Evolutionary conservation across 1,140 invertebrate genomes (phyloP).

Genomic region (Trichonephila clavipes): DNA sequence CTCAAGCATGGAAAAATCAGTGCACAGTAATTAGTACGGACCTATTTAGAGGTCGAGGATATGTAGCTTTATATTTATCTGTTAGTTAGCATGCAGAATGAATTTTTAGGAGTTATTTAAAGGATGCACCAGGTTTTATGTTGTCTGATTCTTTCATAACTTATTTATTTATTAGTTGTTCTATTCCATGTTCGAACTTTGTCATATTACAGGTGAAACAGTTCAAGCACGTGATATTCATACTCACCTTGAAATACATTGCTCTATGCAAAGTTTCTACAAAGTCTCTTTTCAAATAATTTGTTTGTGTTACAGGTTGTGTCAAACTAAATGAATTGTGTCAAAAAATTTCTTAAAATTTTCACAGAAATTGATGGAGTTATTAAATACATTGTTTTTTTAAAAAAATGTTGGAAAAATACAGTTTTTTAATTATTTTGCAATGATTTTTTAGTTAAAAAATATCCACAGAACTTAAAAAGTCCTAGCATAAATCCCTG

Average conservation of each 20-base stretch:
- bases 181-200: background rate
- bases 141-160: background rate
- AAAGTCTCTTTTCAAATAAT: background rate
- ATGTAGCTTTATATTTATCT: slow-evolving; percentile 6
- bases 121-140: background rate
- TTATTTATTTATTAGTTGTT: background rate
- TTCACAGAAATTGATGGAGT: too few species aligned
- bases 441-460: too few species aligned
- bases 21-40: slow-evolving; percentile 37
- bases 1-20: slow-evolving; percentile 45
- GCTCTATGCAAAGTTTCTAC: background rate
- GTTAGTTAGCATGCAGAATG: slow-evolving; percentile 26
- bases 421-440: too few species aligned
- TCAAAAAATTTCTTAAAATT: background rate
- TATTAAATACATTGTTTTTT: too few species aligned
- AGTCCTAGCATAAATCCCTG: too few species aligned
- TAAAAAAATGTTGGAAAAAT: too few species aligned
- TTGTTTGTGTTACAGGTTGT: background rate
- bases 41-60: slow-evolving; percentile 38
- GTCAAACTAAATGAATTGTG: background rate
- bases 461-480: too few species aligned
- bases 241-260: background rate
- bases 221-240: background rate
- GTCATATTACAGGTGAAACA: background rate
- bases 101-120: slow-evolving; percentile 27